Evolutionary conservation across 2,888 invertebrate species (phyloP).

Genomic region (Tortrix viridana): DNA sequence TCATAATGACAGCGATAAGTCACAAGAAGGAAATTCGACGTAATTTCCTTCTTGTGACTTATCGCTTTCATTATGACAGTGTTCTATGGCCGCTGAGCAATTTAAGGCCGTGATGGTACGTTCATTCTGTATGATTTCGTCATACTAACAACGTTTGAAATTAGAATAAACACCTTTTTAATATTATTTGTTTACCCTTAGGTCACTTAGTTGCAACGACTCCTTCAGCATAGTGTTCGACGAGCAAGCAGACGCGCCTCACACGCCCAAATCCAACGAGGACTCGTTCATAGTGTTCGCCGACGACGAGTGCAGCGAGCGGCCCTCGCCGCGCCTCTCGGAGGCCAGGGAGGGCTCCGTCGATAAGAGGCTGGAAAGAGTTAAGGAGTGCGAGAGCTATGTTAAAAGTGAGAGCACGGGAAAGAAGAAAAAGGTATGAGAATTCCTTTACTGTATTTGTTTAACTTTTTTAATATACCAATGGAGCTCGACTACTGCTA

Average conservation of each 20-base stretch:
- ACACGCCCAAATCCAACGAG: slow-evolving; percentile 29
- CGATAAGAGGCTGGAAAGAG: slow-evolving; percentile 64
- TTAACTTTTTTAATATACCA: too few relatives aligned
- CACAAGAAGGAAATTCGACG: too few relatives aligned
- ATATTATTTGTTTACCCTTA: slow-evolving; percentile 43
- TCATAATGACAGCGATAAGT: too few relatives aligned
- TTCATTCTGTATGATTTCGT: too few relatives aligned
- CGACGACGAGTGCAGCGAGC: slow-evolving; percentile 46
- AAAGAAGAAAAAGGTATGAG: slow-evolving; percentile 66
- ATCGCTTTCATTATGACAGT: too few relatives aligned
- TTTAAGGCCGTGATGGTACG: too few relatives aligned
- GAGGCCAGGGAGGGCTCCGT: slow-evolving; percentile 51
- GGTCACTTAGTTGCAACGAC: slow-evolving; percentile 77
- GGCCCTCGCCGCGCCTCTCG: slow-evolving; percentile 7
- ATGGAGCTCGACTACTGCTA: too few relatives aligned
- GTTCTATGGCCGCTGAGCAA: too few relatives aligned
- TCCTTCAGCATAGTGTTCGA: slow-evolving; percentile 77
- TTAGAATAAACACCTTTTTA: neutral
- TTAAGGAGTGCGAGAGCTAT: slow-evolving; percentile 61
- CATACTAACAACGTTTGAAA: too few relatives aligned
- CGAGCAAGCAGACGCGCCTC: slow-evolving; percentile 54
- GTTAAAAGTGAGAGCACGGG: slow-evolving; percentile 55
- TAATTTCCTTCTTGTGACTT: too few relatives aligned
- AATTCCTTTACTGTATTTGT: neutral
- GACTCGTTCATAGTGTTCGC: slow-evolving; percentile 74